Percentiles rank a stretch among this genome's conserved stretches.
phyloP scores from a whole-genome alignment of 2,797 vertebrate species.

The Takifugu ocellatus region DNA sequence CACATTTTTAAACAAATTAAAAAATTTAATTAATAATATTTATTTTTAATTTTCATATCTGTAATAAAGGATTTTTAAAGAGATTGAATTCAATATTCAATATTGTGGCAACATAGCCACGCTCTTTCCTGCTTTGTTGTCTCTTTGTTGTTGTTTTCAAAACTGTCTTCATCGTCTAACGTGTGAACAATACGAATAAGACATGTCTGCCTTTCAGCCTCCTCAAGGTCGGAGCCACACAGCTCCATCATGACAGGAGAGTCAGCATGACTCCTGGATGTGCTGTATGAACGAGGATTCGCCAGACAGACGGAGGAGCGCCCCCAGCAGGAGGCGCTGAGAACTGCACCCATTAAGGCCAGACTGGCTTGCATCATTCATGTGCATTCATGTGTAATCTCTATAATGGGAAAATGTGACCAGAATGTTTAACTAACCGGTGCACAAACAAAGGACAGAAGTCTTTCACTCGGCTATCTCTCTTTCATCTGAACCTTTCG shows the following conservation, averaged over 20 bases:
- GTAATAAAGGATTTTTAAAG: too few species aligned
- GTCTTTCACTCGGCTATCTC: neutral
- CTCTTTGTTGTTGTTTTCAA: slow-evolving; percentile 16
- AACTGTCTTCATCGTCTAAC: slow-evolving; percentile 27
- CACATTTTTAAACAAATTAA: too few species aligned
- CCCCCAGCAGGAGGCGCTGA: slow-evolving; percentile 42
- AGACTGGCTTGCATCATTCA: slow-evolving; percentile 31
- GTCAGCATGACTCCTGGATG: slow-evolving; percentile 17
- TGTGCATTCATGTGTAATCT: neutral
- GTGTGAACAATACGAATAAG: slow-evolving; percentile 17
- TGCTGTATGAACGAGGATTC: slow-evolving; percentile 6
- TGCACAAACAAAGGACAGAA: neutral
- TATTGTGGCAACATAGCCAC: neutral
- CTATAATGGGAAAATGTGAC: slow-evolving; percentile 16
- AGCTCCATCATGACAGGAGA: slow-evolving; percentile 32
- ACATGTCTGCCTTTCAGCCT: slow-evolving; percentile 26
- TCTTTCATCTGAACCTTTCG: neutral
- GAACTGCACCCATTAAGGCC: slow-evolving; percentile 5
- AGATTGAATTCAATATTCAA: too few species aligned
- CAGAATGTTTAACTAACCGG: slow-evolving; percentile 20
- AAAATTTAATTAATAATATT: too few species aligned
- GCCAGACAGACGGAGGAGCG: slow-evolving; percentile 39
- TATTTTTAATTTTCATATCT: too few species aligned
- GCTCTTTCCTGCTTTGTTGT: neutral
- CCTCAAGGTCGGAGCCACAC: slow-evolving; percentile 45